Percentiles rank a stretch among this genome's conserved stretches.
phyloP scores from a whole-genome alignment of 2,888 invertebrate genomes.

The Caenorhabditis afra region DNA sequence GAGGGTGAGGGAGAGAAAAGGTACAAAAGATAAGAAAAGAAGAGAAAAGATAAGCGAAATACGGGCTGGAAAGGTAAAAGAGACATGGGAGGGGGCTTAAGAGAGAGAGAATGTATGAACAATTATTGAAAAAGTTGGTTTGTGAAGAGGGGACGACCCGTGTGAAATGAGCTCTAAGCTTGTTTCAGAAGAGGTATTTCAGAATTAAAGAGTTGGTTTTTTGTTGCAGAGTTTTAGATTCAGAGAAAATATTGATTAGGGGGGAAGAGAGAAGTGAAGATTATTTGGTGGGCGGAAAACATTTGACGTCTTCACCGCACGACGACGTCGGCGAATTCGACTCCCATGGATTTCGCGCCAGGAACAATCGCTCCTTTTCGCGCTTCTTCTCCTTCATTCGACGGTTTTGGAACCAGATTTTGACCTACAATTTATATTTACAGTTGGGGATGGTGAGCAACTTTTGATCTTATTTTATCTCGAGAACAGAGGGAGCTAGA shows the following conservation, averaged over 20 bases:
- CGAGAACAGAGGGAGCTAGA: too few species aligned
- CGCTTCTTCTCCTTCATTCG: conserved; percentile 98
- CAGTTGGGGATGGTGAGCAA: not conserved
- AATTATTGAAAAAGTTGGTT: not conserved
- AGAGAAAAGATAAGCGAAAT: not conserved
- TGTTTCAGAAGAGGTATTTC: not conserved
- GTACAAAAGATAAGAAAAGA: not conserved
- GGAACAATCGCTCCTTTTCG: conserved; percentile 87
- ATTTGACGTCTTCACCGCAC: conserved; percentile 45
- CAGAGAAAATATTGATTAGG: not conserved
- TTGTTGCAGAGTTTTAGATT: conserved; percentile 18
- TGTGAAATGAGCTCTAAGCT: conserved; percentile 6
- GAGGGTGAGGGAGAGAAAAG: not conserved
- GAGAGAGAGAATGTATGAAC: not conserved
- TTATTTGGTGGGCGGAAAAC: not conserved
- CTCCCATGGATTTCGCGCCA: conserved; percentile 68
- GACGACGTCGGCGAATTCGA: conserved; percentile 65
- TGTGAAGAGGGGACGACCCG: conserved; percentile 14
- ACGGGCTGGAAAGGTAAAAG: not conserved
- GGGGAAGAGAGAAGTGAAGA: too few species aligned
- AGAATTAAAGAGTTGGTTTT: conserved; percentile 7
- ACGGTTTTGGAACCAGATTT: conserved; percentile 98
- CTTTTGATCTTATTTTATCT: not conserved
- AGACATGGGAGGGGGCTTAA: not conserved
- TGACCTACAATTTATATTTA: conserved; percentile 81